Evolutionary conservation across 2,888 invertebrate genomes (phyloP).

Genomic region (Brachyptera risi): DNA sequence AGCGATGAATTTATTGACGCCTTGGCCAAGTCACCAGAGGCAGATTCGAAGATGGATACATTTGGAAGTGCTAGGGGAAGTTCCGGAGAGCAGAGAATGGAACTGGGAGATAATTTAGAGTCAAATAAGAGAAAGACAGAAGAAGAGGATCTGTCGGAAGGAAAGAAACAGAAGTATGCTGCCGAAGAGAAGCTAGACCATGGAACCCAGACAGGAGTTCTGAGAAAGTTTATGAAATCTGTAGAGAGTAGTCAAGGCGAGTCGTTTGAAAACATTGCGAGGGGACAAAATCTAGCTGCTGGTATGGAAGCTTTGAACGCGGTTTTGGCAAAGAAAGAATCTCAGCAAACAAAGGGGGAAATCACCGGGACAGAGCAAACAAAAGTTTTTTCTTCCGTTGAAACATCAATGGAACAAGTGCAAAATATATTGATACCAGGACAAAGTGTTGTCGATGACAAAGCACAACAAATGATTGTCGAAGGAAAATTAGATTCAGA

Average conservation of each 20-base stretch:
- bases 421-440: no score
- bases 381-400: no score
- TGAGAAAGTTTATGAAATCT: conserved; percentile 22
- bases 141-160: conserved; percentile 35
- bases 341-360: no score
- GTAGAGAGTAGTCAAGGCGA: conserved; percentile 28
- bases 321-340: not conserved
- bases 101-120: conserved; percentile 22
- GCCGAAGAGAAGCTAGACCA: conserved; percentile 41
- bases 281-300: not conserved
- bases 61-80: conserved; percentile 35
- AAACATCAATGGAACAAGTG: no score
- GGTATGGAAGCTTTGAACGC: not conserved
- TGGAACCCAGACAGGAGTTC: conserved; percentile 19
- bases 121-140: conserved; percentile 27
- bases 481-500: not conserved
- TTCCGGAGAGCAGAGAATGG: conserved; percentile 16
- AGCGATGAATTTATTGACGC: conserved; percentile 44
- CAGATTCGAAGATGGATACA: conserved; percentile 22
- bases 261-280: conserved; percentile 25
- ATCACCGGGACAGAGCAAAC: no score
- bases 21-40: conserved; percentile 41
- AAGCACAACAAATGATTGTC: not conserved
- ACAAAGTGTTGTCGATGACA: not conserved
- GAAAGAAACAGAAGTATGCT: conserved; percentile 39